phyloP scores from a whole-genome alignment of 2,113 vertebrate genomes.

The Pelecanoides urinatrix region DNA sequence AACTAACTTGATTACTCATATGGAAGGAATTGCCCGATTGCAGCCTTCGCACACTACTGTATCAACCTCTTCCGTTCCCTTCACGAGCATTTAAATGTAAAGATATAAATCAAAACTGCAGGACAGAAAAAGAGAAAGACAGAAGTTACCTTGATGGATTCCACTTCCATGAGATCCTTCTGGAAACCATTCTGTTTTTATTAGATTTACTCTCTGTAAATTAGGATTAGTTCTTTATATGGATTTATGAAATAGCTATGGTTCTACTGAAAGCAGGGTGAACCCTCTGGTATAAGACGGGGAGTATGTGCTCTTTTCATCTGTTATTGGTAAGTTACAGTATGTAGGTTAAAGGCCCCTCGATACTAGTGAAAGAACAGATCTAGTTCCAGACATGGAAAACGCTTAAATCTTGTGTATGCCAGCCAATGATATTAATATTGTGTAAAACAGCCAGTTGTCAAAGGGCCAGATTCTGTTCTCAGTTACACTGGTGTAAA shows the following conservation, averaged over 20 bases:
- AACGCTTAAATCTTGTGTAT: constrained; percentile 31
- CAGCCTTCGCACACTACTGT: constrained; percentile 18
- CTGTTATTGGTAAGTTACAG: constrained; percentile 33
- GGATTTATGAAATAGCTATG: constrained; percentile 56
- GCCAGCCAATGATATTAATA: constrained; percentile 48
- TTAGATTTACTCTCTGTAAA: constrained; percentile 55
- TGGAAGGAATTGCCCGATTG: constrained; percentile 49
- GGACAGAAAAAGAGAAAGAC: background rate
- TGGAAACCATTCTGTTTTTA: constrained; percentile 57
- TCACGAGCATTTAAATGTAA: background rate
- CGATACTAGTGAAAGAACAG: constrained; percentile 6
- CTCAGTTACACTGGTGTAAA: constrained; percentile 34
- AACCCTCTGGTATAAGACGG: background rate
- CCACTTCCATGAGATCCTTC: constrained; percentile 29
- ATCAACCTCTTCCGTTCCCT: background rate
- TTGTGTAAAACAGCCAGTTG: constrained; percentile 20
- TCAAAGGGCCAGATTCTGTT: constrained; percentile 43
- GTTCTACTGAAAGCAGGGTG: constrained; percentile 38
- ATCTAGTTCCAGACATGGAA: constrained; percentile 38
- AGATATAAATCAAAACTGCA: constrained; percentile 39
- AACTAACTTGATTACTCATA: constrained; percentile 15
- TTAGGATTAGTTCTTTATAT: constrained; percentile 63
- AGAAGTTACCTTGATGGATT: constrained; percentile 45
- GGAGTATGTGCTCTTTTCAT: constrained; percentile 33
- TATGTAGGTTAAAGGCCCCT: constrained; percentile 34